phyloP scores from a whole-genome alignment of 2,888 invertebrate species.

The Ametastegia equiseti region DNA sequence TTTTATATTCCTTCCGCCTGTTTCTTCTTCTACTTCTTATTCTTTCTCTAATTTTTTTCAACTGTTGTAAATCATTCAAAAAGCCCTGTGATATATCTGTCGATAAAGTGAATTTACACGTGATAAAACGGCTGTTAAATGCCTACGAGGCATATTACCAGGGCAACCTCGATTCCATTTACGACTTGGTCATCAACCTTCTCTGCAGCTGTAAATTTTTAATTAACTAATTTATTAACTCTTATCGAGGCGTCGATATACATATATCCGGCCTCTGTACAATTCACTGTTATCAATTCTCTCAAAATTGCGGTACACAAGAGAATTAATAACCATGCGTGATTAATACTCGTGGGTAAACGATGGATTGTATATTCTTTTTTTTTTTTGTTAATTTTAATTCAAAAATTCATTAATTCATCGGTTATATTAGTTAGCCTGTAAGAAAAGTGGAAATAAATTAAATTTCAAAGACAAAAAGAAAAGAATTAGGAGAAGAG shows the following conservation, averaged over 20 bases:
- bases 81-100: constrained; percentile 33
- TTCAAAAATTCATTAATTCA: neutral
- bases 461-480: neutral
- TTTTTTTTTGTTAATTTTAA: too few species aligned
- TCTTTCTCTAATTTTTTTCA: neutral
- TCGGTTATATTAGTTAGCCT: neutral
- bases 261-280: neutral
- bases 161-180: constrained; percentile 10
- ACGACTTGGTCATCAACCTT: constrained; percentile 15
- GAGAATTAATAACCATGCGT: neutral
- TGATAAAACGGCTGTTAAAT: constrained; percentile 28
- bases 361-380: too few species aligned
- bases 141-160: neutral
- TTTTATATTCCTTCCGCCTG: neutral
- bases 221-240: constrained; percentile 39
- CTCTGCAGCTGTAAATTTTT: constrained; percentile 23
- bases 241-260: neutral
- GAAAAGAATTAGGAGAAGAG: neutral
- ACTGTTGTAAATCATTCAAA: constrained; percentile 22
- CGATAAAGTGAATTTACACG: constrained; percentile 42
- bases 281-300: neutral
- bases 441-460: neutral
- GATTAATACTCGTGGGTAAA: too few species aligned
- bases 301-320: neutral
- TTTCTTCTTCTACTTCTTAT: neutral